Evolutionary conservation across 2,888 invertebrate species (phyloP), one percentile per base, ranked within the genome.

Genomic region (Phengaris arion): DNA sequence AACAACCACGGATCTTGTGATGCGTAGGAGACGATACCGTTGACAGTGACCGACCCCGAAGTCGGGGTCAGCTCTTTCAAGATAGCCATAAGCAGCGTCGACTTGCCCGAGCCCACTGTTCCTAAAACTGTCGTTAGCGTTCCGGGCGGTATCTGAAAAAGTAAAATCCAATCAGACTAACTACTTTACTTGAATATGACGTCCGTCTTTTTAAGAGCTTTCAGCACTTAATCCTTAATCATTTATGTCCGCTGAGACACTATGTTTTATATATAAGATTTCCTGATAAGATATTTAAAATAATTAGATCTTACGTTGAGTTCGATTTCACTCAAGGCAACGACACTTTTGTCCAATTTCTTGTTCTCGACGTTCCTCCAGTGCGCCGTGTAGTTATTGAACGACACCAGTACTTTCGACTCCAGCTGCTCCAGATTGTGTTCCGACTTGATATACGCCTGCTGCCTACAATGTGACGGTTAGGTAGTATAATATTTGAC

Each of bases 31-130:
- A 94, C 80, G 0, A 79, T 79, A 0, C 96, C 96, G 9, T 86
- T 86, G 0, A 95, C 88, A 8, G 85, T 83, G 8, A 96, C 82
- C 6, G 85, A 86, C 0, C 97, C 97, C n/a, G 85, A 80, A 13
- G 87, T 90, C 2, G 96, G 90, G 13, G 95, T 93, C 0, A 97
- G 88, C 85, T 97, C 97, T 6, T 96, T 95, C 6, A 98, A 91
- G 74, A 98, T 94, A 0, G 96, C 95, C 81, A 96, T 95, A 0
- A 97, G 88, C 0, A 97, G 84, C 0, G 96, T 96, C 2, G 96
- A 95, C 86, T 97, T 97, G 13, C 97, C 97, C 0, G 96, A 92
- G 0, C 97, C 97, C 0, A 97, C 97, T 0, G 95, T 94, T 0
- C 97, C 97, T 35, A 97, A 95, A 8, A 97, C 87, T 0, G 96